Conservation (phyloP, 2,888 invertebrate species). For the Eurytoma adleriae region DNA sequence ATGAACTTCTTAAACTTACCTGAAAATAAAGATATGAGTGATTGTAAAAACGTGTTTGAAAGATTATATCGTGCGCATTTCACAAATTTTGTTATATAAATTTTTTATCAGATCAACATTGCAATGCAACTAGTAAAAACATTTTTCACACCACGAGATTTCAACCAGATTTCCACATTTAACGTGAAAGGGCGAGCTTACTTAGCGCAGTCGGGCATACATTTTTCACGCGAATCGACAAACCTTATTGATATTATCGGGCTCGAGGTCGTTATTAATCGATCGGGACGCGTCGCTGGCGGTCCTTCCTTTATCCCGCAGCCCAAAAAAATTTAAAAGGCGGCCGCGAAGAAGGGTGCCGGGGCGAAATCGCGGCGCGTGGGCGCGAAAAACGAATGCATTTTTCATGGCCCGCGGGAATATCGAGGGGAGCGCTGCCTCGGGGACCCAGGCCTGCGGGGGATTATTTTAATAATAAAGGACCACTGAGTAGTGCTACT, state of each 20-base stretch:
- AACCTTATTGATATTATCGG: conserved; percentile 6
- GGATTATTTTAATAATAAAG: conserved; percentile 51
- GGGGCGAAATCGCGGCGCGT: conserved; percentile 8
- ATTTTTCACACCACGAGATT: no score
- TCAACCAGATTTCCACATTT: no score
- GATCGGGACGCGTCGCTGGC: conserved; percentile 14
- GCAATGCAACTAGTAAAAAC: no score
- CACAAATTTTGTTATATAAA: no score
- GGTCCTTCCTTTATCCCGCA: conserved; percentile 10
- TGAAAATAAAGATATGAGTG: no score
- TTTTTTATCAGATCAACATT: no score
- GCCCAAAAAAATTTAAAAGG: conserved; percentile 20
- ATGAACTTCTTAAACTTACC: no score
- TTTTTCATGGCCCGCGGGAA: conserved; percentile 50
- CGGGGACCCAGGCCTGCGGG: background rate
- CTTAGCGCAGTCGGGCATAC: conserved; percentile 4
- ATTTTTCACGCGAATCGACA: conserved; percentile 15
- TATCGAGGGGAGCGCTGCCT: conserved; percentile 8
- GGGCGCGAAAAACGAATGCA: conserved; percentile 48
- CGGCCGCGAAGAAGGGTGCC: no score
- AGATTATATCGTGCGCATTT: no score
- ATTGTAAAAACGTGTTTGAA: no score
- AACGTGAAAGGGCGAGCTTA: background rate
- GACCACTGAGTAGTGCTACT: conserved; percentile 21
- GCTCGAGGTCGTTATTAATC: conserved; percentile 35